Base-by-base conservation (phyloP, 2,797 vertebrate genomes). In the Molothrus aeneus region DNA sequence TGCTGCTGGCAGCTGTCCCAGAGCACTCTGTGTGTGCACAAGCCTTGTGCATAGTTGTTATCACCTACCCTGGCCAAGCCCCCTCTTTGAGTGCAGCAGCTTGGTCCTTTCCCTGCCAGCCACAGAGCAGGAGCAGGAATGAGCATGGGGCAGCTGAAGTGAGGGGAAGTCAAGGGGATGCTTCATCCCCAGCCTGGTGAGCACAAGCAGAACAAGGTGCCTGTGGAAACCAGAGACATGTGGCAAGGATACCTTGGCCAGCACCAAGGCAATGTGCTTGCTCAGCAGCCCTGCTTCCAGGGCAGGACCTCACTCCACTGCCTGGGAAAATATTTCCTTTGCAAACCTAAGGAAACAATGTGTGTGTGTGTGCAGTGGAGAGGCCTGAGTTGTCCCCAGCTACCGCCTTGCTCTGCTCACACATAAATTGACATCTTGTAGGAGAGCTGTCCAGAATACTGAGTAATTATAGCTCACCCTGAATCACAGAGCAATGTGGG, bases 211-310 rank as follows among this genome's bases (percentile, higher is more conserved):
- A 36, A 59, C 0, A 0, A 73, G 56, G 31, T 9, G 43, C 43
- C 31, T 1, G 1, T 36, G 69, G 43, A 54, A 78, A 15, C 12
- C 24, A 34, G 10, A 8, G 22, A 11, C 11, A 9, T n/a, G n/a
- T 24, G 34, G 10, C 38, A 29, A 26, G 38, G 54, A 26, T 34
- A 6, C 16, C 19, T 21, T n/a, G 65, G 66, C 24, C 31, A 57
- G 29, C 45, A 36, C 4, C 0, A 8, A 48, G 28, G 28, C 2
- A 0, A 1, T 0, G 6, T 11, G 11, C 20, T 71, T 0, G 0
- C 43, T 72, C 2, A n/a, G 42, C 64, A 68, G 29, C 64, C n/a
- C 31, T 20, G 10, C 43, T 77, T 42, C 34, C 22, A 59, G 42
- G 31, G 32, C 1, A 5, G 80, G 34, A 29, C 43, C 73, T 77